Percentiles rank a stretch among this genome's conserved stretches.
Evolutionary conservation across 2,797 vertebrate genomes (phyloP).

Genomic region (Siniperca scherzeri): DNA sequence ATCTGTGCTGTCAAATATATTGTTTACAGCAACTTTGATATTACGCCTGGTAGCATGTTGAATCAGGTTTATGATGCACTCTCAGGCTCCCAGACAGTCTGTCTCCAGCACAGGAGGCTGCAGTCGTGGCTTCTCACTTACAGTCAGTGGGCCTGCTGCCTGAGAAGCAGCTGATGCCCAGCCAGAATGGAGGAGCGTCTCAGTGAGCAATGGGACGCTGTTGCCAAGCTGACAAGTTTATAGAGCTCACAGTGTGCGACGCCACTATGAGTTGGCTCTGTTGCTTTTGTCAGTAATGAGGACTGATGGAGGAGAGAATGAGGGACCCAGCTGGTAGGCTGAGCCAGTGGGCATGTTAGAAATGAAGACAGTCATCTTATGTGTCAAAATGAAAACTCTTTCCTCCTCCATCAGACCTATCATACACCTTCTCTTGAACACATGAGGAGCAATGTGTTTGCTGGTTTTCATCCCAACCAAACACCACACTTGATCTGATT

Average conservation of each 20-base stretch:
- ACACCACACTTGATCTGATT: not conserved
- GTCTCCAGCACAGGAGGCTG: constrained; percentile 31
- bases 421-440: not conserved
- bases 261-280: constrained; percentile 51
- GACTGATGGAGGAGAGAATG: constrained; percentile 60
- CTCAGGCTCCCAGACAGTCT: constrained; percentile 22
- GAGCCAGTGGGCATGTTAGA: constrained; percentile 26
- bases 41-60: not conserved
- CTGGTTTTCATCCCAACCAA: constrained; percentile 8
- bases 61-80: constrained; percentile 17
- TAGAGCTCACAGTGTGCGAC: constrained; percentile 37
- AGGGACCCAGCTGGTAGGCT: constrained; percentile 58
- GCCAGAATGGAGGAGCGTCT: constrained; percentile 31
- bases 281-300: constrained; percentile 56
- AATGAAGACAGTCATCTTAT: constrained; percentile 35
- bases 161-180: constrained; percentile 44
- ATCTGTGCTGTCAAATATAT: constrained; percentile 14
- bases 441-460: not conserved
- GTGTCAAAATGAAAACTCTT: constrained; percentile 17
- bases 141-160: constrained; percentile 35
- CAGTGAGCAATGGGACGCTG: constrained; percentile 50
- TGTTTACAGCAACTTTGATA: not conserved
- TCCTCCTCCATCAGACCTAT: not conserved
- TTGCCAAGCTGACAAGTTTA: constrained; percentile 61
- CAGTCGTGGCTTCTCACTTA: constrained; percentile 29